Evolutionary conservation across 2,797 vertebrate species (phyloP).

Genomic region (Macropodus opercularis): DNA sequence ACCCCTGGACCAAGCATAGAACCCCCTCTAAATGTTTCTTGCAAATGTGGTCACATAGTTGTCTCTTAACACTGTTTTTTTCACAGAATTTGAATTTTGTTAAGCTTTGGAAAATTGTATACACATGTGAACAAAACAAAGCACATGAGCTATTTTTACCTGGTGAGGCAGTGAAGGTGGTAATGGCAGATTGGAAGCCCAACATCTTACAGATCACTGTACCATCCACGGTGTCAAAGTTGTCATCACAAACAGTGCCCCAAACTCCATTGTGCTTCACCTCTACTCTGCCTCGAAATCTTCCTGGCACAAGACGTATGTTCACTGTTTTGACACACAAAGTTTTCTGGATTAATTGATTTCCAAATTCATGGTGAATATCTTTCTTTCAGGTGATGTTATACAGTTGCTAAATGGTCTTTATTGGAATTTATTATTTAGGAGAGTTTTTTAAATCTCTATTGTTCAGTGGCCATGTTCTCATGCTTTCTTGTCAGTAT

Average conservation of each 20-base stretch:
- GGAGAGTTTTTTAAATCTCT: background rate
- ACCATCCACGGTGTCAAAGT: slow-evolving; percentile 72
- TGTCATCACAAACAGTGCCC: slow-evolving; percentile 91
- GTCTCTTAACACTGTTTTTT: too few relatives aligned
- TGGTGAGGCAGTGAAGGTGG: background rate
- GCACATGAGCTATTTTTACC: slow-evolving; percentile 81
- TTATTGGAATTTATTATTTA: background rate
- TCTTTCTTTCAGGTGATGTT: too few relatives aligned
- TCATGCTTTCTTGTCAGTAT: background rate
- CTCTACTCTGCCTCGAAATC: slow-evolving; percentile 83
- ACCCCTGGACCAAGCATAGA: too few relatives aligned
- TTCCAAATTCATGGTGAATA: background rate
- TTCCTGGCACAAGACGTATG: slow-evolving; percentile 53
- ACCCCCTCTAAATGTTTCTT: too few relatives aligned
- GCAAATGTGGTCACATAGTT: too few relatives aligned
- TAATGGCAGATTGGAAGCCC: slow-evolving; percentile 53
- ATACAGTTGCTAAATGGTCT: too few relatives aligned
- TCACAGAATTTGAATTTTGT: too few relatives aligned
- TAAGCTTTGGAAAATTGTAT: background rate
- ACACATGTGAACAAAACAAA: background rate
- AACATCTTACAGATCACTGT: slow-evolving; percentile 87
- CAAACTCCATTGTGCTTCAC: slow-evolving; percentile 68
- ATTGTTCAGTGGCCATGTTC: background rate
- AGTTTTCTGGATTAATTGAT: background rate
- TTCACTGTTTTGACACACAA: slow-evolving; percentile 33